Percentiles rank a stretch among this genome's conserved stretches.
Conservation (phyloP, 2,113 vertebrate species). For the Vidua chalybeata region DNA sequence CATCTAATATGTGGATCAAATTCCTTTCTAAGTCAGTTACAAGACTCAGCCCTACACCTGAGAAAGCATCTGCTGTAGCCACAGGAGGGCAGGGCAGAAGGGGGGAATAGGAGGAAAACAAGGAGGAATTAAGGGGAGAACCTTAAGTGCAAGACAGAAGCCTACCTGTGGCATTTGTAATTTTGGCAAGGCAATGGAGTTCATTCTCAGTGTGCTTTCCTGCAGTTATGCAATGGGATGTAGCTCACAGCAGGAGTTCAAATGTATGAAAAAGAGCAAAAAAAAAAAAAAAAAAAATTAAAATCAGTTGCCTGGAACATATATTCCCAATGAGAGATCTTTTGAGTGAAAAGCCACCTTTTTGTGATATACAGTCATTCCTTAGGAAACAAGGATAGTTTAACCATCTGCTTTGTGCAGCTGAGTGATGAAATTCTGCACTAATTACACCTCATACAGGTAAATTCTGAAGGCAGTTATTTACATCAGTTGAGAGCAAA, state of each 20-base stretch:
- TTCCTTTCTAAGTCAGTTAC: background rate
- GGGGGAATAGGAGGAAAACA: background rate
- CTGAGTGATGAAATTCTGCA: background rate
- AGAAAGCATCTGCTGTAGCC: background rate
- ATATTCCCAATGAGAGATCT: background rate
- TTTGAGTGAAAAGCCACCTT: background rate
- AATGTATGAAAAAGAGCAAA: background rate
- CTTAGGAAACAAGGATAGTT: background rate
- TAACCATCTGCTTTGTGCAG: background rate
- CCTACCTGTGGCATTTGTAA: background rate
- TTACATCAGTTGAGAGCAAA: background rate
- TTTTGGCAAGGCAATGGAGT: background rate
- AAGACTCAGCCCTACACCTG: background rate
- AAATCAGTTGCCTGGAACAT: background rate
- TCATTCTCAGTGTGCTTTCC: background rate
- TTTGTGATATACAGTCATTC: background rate
- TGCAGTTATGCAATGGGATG: background rate
- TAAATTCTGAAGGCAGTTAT: background rate
- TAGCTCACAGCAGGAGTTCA: background rate
- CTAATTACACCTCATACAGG: background rate
- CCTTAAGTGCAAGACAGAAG: background rate
- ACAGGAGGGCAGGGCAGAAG: background rate
- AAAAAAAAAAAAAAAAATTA: background rate
- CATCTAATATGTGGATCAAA: background rate
- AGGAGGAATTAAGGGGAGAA: background rate